Evolutionary conservation across 2,888 invertebrate genomes (phyloP).

Genomic region (Leucoma salicis): DNA sequence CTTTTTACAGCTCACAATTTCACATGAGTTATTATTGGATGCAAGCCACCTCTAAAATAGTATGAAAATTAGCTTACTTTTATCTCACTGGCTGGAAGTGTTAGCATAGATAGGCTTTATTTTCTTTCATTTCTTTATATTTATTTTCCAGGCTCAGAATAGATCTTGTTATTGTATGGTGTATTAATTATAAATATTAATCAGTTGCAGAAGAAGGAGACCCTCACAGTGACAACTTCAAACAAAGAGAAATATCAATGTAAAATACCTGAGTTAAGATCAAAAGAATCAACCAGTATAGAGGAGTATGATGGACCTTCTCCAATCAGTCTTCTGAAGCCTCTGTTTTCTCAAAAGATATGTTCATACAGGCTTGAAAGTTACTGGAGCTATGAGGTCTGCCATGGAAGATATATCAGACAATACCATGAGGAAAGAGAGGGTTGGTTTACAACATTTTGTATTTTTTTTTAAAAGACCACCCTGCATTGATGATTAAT

Average conservation of each 20-base stretch:
- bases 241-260: slow-evolving; percentile 93
- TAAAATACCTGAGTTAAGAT: slow-evolving; percentile 85
- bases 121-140: too few species aligned
- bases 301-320: slow-evolving; percentile 87
- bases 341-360: slow-evolving; percentile 88
- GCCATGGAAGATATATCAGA: slow-evolving; percentile 94
- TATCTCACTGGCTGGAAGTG: too few species aligned
- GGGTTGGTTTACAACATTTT: slow-evolving; percentile 56
- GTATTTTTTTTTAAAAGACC: too few species aligned
- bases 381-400: slow-evolving; percentile 98
- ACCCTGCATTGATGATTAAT: too few species aligned
- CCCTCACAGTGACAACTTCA: slow-evolving; percentile 86
- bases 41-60: too few species aligned
- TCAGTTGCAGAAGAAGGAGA: slow-evolving; percentile 64
- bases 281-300: slow-evolving; percentile 78
- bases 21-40: too few species aligned
- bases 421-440: slow-evolving; percentile 98
- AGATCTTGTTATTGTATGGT: too few species aligned
- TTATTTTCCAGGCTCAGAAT: too few species aligned
- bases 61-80: too few species aligned
- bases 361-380: slow-evolving; percentile 94
- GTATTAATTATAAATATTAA: neutral
- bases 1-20: too few species aligned
- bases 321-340: slow-evolving; percentile 88
- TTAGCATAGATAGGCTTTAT: too few species aligned